Conservation (phyloP, 1,140 invertebrate genomes). For the Ctenoplectra terminalis region DNA sequence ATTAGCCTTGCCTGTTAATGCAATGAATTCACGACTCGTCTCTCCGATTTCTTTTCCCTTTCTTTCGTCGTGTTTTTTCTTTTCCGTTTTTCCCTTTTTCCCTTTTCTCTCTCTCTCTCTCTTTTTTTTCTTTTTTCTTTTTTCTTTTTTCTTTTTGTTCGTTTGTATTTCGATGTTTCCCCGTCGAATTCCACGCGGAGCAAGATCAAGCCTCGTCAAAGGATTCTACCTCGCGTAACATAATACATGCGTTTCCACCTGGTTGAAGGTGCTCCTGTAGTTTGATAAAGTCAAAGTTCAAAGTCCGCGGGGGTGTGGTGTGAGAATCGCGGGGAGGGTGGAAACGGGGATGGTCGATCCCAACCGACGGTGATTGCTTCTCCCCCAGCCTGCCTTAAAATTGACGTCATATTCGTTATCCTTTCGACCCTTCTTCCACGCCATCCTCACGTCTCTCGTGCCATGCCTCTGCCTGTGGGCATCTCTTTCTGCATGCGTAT, state of each 20-base stretch:
- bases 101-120: not conserved
- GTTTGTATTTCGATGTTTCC: not conserved
- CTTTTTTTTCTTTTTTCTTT: not conserved
- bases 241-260: constrained; percentile 69
- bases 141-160: not conserved
- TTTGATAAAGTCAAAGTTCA: constrained; percentile 72
- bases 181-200: constrained; percentile 37
- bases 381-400: constrained; percentile 78
- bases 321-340: constrained; percentile 60
- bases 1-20: constrained; percentile 46
- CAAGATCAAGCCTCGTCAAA: constrained; percentile 57
- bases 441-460: constrained; percentile 64
- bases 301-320: constrained; percentile 69
- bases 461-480: constrained; percentile 65
- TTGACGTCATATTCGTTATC: constrained; percentile 83
- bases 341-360: constrained; percentile 62
- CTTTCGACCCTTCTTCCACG: constrained; percentile 80
- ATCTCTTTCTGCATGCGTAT: constrained; percentile 72
- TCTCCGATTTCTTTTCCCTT: not conserved
- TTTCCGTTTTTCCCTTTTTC: no score
- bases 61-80: not conserved
- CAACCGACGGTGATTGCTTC: constrained; percentile 78
- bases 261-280: constrained; percentile 68
- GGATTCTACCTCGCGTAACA: constrained; percentile 61
- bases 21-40: constrained; percentile 16